A percentile compares a stretch with the other conserved stretches of the same genome.
phyloP scores from a whole-genome alignment of 2,113 vertebrate genomes.

The Elephantulus edwardii region DNA sequence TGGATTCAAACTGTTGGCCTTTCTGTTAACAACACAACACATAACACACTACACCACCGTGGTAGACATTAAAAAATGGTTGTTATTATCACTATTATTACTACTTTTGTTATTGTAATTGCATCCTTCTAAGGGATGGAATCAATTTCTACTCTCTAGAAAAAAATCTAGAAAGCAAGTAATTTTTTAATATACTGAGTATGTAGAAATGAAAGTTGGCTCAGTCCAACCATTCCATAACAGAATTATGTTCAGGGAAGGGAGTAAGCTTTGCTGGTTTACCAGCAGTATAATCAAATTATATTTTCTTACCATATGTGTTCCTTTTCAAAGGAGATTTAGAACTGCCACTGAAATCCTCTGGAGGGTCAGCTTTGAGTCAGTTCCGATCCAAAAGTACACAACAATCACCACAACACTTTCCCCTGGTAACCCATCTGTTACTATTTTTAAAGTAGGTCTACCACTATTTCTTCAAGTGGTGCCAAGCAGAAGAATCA shows the following conservation, averaged over 20 bases:
- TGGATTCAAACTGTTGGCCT: too few relatives aligned
- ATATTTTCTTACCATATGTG: not conserved
- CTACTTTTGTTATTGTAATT: not conserved
- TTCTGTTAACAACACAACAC: too few relatives aligned
- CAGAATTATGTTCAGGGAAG: not conserved
- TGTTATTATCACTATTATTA: not conserved
- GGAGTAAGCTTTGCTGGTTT: not conserved
- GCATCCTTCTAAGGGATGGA: not conserved
- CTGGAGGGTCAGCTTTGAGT: too few relatives aligned
- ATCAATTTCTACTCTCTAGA: not conserved
- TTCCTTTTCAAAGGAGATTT: not conserved
- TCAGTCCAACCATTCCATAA: not conserved
- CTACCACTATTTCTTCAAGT: slow-evolving; percentile 62
- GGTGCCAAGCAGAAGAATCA: slow-evolving; percentile 51
- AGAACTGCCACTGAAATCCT: not conserved
- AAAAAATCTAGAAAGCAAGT: not conserved
- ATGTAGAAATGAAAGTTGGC: slow-evolving; percentile 33
- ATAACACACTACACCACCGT: too few relatives aligned
- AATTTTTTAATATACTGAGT: not conserved
- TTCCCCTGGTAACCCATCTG: not conserved
- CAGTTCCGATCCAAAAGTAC: too few relatives aligned
- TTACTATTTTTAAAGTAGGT: not conserved
- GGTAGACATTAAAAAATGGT: not conserved
- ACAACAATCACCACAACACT: too few relatives aligned
- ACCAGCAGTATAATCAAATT: not conserved